These are phyloP conservation scores for Diploscapter pachys DNA, from an alignment of 1,140 invertebrate genomes.

Conservation along the genomic window DNA sequence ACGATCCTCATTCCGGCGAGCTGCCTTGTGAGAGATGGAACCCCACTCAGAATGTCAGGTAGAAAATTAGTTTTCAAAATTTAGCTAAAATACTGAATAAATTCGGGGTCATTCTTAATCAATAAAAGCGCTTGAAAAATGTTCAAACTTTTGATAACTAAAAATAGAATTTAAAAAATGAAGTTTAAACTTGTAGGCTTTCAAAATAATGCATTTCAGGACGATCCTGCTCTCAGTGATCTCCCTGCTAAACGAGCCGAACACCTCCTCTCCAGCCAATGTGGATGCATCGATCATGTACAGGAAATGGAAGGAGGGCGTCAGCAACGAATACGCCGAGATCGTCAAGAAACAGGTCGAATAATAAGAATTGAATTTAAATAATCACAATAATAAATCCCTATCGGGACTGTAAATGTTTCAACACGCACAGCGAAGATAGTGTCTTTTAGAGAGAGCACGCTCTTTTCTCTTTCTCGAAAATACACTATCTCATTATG, in stretches of 20 bases:
- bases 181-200: too few species aligned
- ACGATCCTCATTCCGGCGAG: slow-evolving; percentile 97
- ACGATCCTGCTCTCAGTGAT: slow-evolving; percentile 97
- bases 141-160: too few species aligned
- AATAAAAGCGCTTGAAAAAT: too few species aligned
- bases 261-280: slow-evolving; percentile 97
- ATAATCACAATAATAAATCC: too few species aligned
- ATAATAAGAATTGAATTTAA: slow-evolving; percentile 5
- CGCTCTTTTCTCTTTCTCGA: too few species aligned
- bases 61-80: neutral
- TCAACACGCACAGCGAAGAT: too few species aligned
- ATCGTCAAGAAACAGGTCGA: slow-evolving; percentile 78
- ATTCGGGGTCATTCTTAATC: too few species aligned
- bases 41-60: slow-evolving; percentile 94
- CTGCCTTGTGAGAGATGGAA: slow-evolving; percentile 99
- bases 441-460: too few species aligned
- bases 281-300: slow-evolving; percentile 99
- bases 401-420: too few species aligned
- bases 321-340: slow-evolving; percentile 98
- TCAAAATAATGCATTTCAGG: slow-evolving; percentile 22
- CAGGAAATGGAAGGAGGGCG: slow-evolving; percentile 90
- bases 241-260: slow-evolving; percentile 96
- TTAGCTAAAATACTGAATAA: too few species aligned
- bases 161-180: too few species aligned
- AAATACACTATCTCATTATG: too few species aligned